Percentiles rank a stretch among this genome's conserved stretches.
phyloP scores from a whole-genome alignment of 2,888 invertebrate genomes.

The Campoletis raptor region DNA sequence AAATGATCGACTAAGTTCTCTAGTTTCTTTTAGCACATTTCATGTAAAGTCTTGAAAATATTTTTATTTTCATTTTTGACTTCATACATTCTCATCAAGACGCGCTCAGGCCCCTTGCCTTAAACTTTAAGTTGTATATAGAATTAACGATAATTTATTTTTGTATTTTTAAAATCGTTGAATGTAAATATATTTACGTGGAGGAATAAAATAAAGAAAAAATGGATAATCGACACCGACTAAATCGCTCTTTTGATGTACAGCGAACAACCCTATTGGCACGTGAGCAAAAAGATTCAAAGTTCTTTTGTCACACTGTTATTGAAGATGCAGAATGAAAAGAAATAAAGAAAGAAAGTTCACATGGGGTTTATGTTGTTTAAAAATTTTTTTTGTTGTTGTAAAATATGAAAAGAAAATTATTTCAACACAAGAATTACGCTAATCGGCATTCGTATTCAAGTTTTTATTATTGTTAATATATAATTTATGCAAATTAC shows the following conservation, averaged over 20 bases:
- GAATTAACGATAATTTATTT: conserved; percentile 64
- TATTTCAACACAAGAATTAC: not conserved
- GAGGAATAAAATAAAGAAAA: not conserved
- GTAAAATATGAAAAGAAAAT: not conserved
- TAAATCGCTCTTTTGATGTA: not conserved
- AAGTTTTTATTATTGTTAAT: conserved; percentile 13
- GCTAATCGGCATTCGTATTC: conserved; percentile 3
- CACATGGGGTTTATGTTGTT: not conserved
- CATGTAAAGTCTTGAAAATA: not conserved
- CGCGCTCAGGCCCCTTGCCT: conserved; percentile 65
- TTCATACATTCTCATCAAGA: conserved; percentile 29
- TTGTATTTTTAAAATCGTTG: conserved; percentile 36
- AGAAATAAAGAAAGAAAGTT: not conserved
- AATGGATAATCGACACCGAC: not conserved
- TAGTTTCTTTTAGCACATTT: not conserved
- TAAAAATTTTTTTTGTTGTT: not conserved
- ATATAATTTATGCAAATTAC: conserved; percentile 31
- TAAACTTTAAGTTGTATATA: conserved; percentile 68
- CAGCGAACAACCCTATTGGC: not conserved
- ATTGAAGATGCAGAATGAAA: not conserved
- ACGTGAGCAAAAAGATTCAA: not conserved
- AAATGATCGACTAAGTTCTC: not conserved
- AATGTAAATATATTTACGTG: conserved; percentile 61
- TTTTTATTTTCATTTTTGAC: not conserved
- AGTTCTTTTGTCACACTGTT: not conserved